Base-by-base conservation (phyloP, 2,113 vertebrate genomes). In the Potamarius usumacintae region DNA sequence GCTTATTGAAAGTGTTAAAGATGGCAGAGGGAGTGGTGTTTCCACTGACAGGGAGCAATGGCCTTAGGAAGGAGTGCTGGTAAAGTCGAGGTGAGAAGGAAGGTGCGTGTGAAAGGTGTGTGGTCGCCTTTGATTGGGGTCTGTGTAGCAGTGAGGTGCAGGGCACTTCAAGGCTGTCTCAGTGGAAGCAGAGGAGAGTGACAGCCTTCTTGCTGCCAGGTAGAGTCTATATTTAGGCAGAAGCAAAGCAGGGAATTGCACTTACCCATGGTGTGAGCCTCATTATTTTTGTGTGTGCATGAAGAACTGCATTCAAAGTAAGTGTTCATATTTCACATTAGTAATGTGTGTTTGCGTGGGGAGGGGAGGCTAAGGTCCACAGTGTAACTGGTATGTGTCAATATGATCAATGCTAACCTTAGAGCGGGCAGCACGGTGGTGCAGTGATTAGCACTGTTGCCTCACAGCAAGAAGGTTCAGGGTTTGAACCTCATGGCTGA, bases 231-330 rank as follows among this genome's bases (percentile, higher is more conserved):
- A 82, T 86, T 82, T 86, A 82, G 78, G 30, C 52, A 7, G 25
- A 69, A 25, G 17, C 78, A 86, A 65, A 72, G 63, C 65, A 82
- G 78, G 65, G 65, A 82, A 50, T 71, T 57, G 53, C 65, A 86
- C 85, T 50, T 72, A 48, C 63, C 81, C 30, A 7, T 86, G 85
- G 63, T 82, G 85, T 71, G 52, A 81, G 30, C 30, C 78, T 86
- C 85, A 86, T 86, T 86, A 86, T 86, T 81, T 86, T 57, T 74
- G 63, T 82, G 84, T 63, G 86, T 82, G 79, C 60, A 79, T 67
- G 60, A 80, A 48, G 60, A 86, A 86, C 60, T 80, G 50, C 48
- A 7, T 67, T 86, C 74, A 55, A 50, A 79, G 48, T 55, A 53
- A n/a, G 76, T 55, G 42, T 15, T 55, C 15, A 6, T 78, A n/a